Conservation (phyloP, 2,888 invertebrate species). For the Cryptus viduatorius region DNA sequence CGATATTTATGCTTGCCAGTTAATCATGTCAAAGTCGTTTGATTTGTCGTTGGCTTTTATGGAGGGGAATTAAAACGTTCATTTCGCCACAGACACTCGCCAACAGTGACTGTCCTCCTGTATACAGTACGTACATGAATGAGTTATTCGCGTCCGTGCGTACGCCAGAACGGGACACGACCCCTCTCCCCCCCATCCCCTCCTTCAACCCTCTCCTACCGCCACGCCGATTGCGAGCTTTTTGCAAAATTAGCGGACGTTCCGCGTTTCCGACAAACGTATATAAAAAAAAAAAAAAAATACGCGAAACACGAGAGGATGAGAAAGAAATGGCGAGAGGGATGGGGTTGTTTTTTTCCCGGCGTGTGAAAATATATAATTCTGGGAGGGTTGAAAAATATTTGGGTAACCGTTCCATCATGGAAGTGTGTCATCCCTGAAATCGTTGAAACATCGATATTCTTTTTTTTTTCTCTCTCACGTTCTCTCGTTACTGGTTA, state of each 20-base stretch:
- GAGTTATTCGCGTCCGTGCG: slow-evolving; percentile 78
- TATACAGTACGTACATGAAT: slow-evolving; percentile 70
- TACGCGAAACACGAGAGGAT: slow-evolving; percentile 16
- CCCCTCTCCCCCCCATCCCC: not conserved
- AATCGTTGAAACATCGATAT: slow-evolving; percentile 24
- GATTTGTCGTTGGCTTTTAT: slow-evolving; percentile 85
- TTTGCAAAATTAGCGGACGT: slow-evolving; percentile 82
- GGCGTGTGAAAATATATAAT: slow-evolving; percentile 54
- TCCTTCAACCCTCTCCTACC: slow-evolving; percentile 27
- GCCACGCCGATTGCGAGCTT: slow-evolving; percentile 75
- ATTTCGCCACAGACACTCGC: slow-evolving; percentile 84
- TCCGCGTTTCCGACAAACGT: slow-evolving; percentile 63
- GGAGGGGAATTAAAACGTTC: slow-evolving; percentile 85
- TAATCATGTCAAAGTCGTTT: slow-evolving; percentile 84
- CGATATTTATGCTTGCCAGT: slow-evolving; percentile 84
- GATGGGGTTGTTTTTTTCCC: slow-evolving; percentile 49
- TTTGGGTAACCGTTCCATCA: slow-evolving; percentile 36
- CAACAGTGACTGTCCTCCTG: slow-evolving; percentile 79
- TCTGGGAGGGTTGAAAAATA: slow-evolving; percentile 38
- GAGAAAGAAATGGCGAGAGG: slow-evolving; percentile 35
- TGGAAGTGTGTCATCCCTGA: slow-evolving; percentile 42
- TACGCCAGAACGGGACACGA: slow-evolving; percentile 57
- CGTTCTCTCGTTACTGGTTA: not conserved
- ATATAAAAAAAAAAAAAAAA: slow-evolving; percentile 43
- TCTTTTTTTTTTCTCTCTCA: not conserved